Base-by-base conservation (phyloP, 2,888 invertebrate genomes). In the Athripsodes cinereus region DNA sequence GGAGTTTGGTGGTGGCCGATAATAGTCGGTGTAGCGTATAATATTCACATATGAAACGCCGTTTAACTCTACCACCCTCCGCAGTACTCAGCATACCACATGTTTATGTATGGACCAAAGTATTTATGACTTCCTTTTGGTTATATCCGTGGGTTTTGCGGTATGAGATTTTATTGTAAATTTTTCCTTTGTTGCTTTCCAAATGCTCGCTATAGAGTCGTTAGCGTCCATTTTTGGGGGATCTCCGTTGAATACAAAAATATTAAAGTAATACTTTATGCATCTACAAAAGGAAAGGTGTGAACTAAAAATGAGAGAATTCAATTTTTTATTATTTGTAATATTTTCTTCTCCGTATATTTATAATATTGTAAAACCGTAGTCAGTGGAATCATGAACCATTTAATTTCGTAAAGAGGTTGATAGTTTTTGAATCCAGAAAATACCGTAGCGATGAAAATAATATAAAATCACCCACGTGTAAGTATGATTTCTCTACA, bases 51-150 rank as follows among this genome's bases (percentile, higher is more conserved):
- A 62, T 56, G 62, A 62, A 62, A 58, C 62, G 58, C 53, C 60
- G 60, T 62, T 62, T 62, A 62, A 62, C 60, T 60, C 61, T 26
- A 47, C 55, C 55, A 22, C 26, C 53, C 57, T 40, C 60, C 54
- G 10, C 26, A 26, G 26, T 26, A 26, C 50, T 26, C 26, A 21
- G 49, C 50, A 54, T 20, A 20, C 55, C 58, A 52, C 58, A 62
- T 62, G 62, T 62, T 62, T 62, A 62, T 62, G 62, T 62, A 62
- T 62, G 60, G 57, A 22, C 46, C 57, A 21, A 51, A 35, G 60
- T 62, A 62, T 62, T 62, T 62, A 62, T 62, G 62, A 62, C 62
- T 62, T 62, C 62, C 62, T 58, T 51, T 47, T 58, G 60, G 58
- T 55, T 58, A 58, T 60, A 60, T 56, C 52, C 54, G 47, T 53